These are phyloP conservation scores for Tribolium madens DNA, from an alignment of 1,140 invertebrate genomes.

Conservation along the genomic window DNA sequence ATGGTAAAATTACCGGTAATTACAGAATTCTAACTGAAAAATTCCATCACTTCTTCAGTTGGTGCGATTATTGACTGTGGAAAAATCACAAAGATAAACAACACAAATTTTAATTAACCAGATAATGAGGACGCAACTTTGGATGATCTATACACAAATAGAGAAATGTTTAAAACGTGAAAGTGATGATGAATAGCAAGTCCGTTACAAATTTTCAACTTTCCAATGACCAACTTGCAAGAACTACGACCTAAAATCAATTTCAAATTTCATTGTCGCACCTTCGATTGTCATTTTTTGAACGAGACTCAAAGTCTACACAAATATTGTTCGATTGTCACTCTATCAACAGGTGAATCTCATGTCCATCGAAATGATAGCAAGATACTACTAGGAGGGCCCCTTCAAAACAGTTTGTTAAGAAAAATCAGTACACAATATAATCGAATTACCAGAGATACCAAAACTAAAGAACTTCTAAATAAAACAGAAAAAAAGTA, in stretches of 20 bases:
- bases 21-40: background rate
- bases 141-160: slow-evolving; percentile 1
- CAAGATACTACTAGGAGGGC: too few species aligned
- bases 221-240: slow-evolving; percentile 33
- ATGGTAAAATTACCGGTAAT: background rate
- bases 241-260: background rate
- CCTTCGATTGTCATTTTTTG: background rate
- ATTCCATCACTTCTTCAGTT: background rate
- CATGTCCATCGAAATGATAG: slow-evolving; percentile 3
- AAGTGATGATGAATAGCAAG: slow-evolving; percentile 34
- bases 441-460: slow-evolving; percentile 46
- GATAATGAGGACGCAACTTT: slow-evolving; percentile 20
- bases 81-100: background rate
- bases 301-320: background rate
- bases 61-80: background rate
- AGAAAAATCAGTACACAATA: slow-evolving; percentile 45
- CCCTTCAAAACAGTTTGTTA: too few species aligned
- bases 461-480: slow-evolving; percentile 12
- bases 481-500: background rate
- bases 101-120: slow-evolving; percentile 22
- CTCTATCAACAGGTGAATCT: background rate
- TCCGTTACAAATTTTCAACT: slow-evolving; percentile 35
- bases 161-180: slow-evolving; percentile 4
- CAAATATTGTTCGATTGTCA: background rate
- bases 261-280: background rate